phyloP scores from a whole-genome alignment of 2,113 vertebrate genomes.

The Lichenostomus cassidix region DNA sequence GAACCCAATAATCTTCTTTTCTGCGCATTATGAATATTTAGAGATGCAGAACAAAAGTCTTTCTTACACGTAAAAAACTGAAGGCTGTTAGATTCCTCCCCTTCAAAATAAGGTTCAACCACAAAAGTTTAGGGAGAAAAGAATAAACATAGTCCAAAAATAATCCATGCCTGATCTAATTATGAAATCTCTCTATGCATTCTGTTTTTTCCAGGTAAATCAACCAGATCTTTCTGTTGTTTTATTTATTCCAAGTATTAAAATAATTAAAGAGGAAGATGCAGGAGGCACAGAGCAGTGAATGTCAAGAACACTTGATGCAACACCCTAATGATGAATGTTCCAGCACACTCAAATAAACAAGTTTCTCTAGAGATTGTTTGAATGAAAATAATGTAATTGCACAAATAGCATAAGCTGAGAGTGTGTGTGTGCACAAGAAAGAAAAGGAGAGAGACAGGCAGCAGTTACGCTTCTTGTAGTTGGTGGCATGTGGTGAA shows the following conservation, averaged over 20 bases:
- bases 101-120: not conserved
- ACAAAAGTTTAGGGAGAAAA: not conserved
- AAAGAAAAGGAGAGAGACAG: conserved; percentile 5
- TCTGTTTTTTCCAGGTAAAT: not conserved
- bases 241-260: conserved; percentile 36
- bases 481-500: conserved; percentile 60
- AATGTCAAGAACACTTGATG: conserved; percentile 52
- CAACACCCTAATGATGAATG: conserved; percentile 23
- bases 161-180: not conserved
- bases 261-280: conserved; percentile 48
- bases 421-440: not conserved
- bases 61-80: not conserved
- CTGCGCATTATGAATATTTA: not conserved
- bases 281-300: not conserved
- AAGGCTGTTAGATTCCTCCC: not conserved
- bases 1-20: not conserved
- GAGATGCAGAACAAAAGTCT: not conserved
- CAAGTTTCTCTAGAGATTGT: conserved; percentile 44
- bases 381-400: conserved; percentile 68
- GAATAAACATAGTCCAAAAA: not conserved
- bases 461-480: conserved; percentile 38
- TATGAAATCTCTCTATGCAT: not conserved
- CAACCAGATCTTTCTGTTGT: not conserved
- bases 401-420: conserved; percentile 42
- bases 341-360: conserved; percentile 48